Percentiles rank a stretch among this genome's conserved stretches.
Evolutionary conservation across 1,140 invertebrate genomes (phyloP).

Genomic region (Drosophila ambigua): DNA sequence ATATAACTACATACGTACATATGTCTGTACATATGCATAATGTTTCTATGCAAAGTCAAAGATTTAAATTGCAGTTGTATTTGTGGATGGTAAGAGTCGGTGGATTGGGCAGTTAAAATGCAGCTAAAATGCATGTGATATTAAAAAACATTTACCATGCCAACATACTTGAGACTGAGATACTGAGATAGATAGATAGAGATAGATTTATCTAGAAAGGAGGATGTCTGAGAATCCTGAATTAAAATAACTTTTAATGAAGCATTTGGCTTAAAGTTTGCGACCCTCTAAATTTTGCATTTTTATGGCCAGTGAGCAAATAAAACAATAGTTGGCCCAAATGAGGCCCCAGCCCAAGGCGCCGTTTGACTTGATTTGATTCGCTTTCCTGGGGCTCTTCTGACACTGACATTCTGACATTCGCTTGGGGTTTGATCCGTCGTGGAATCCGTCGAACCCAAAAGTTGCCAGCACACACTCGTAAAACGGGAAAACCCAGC

Average conservation of each 20-base stretch:
- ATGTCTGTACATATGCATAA: too few species aligned
- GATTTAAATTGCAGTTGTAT: too few species aligned
- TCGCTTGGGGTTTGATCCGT: constrained; percentile 5
- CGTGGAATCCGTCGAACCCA: constrained; percentile 6
- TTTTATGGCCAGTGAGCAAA: constrained; percentile 23
- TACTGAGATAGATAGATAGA: too few species aligned
- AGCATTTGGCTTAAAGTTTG: constrained; percentile 32
- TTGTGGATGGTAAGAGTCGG: too few species aligned
- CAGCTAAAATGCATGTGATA: background rate
- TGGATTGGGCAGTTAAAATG: too few species aligned
- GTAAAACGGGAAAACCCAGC: constrained; percentile 14
- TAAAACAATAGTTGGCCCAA: constrained; percentile 32
- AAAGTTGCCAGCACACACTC: constrained; percentile 30
- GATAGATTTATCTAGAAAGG: constrained; percentile 3
- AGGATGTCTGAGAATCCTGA: background rate
- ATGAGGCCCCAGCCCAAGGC: constrained; percentile 15
- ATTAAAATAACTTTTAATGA: constrained; percentile 48
- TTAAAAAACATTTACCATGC: constrained; percentile 18
- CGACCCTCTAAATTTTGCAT: constrained; percentile 17
- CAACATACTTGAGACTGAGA: constrained; percentile 26
- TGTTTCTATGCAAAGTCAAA: too few species aligned
- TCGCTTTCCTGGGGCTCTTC: constrained; percentile 8
- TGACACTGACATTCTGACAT: too few species aligned
- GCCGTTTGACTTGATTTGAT: constrained; percentile 42
- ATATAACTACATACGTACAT: too few species aligned